Conservation (phyloP, 2,113 vertebrate species). For the Mobula birostris region DNA sequence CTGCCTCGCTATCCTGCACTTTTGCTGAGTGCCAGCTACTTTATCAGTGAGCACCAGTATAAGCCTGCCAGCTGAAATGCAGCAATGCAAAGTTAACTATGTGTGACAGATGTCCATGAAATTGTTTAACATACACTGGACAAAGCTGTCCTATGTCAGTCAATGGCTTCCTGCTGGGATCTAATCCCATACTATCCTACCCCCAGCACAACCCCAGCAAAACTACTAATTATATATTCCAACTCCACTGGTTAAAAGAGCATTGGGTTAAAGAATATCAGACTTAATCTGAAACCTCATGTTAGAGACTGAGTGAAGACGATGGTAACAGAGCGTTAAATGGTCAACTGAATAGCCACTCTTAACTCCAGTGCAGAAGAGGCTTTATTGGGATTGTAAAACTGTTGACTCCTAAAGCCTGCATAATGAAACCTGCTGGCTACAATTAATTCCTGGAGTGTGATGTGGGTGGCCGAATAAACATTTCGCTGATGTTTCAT, state of each 20-base stretch:
- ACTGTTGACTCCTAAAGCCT: conserved; percentile 49
- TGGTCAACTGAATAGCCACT: conserved; percentile 50
- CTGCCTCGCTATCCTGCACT: conserved; percentile 68
- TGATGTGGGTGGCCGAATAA: conserved; percentile 68
- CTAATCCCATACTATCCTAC: conserved; percentile 44
- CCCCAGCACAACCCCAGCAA: conserved; percentile 45
- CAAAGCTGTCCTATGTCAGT: conserved; percentile 37
- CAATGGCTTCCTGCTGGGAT: conserved; percentile 21
- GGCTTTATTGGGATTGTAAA: conserved; percentile 49
- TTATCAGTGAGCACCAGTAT: conserved; percentile 62
- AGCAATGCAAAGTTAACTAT: conserved; percentile 88
- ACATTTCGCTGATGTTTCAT: conserved; percentile 64
- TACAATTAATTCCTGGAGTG: conserved; percentile 48
- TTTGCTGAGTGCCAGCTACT: conserved; percentile 75
- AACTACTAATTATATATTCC: not conserved
- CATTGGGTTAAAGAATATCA: not conserved
- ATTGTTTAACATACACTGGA: conserved; percentile 79
- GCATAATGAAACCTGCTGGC: conserved; percentile 51
- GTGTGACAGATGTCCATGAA: conserved; percentile 89
- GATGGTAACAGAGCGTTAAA: conserved; percentile 55
- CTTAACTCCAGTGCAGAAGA: conserved; percentile 49
- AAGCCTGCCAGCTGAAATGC: conserved; percentile 71
- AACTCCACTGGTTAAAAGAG: not conserved
- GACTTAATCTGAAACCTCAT: not conserved
- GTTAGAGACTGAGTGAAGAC: conserved; percentile 48